These are phyloP conservation scores for Alexandromys fortis DNA, from an alignment of 2,113 vertebrate species.

Conservation along the genomic window DNA sequence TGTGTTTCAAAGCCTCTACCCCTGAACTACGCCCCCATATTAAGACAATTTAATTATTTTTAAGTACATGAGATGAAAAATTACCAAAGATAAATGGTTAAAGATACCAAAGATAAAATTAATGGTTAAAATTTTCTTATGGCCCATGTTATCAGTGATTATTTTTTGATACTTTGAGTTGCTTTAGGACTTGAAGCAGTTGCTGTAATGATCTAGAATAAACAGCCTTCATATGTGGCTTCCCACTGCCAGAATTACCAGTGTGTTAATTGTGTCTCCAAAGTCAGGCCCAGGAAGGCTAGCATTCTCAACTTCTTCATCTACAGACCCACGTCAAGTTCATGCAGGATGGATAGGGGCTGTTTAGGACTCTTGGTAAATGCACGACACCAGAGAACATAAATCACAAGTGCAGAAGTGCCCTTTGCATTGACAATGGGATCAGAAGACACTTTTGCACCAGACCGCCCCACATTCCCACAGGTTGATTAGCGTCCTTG, in stretches of 20 bases:
- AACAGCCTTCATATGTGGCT: not conserved
- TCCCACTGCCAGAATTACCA: not conserved
- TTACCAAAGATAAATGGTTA: not conserved
- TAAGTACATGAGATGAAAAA: not conserved
- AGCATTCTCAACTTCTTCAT: not conserved
- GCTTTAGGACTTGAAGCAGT: slow-evolving; percentile 7
- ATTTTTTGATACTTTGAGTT: not conserved
- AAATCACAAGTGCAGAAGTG: not conserved
- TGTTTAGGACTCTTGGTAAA: not conserved
- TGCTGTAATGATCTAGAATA: not conserved
- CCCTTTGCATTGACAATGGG: not conserved
- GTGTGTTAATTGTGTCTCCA: not conserved
- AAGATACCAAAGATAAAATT: slow-evolving; percentile 21
- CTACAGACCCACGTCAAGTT: not conserved
- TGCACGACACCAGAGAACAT: not conserved
- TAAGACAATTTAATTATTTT: not conserved
- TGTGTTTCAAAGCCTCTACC: not conserved
- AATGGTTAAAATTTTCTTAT: not conserved
- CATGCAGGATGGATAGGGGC: not conserved
- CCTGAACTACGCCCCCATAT: not conserved
- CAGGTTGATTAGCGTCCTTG: not conserved
- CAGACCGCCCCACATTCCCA: not conserved
- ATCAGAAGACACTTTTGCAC: not conserved
- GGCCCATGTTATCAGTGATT: not conserved
- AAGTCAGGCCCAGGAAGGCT: not conserved